phyloP scores from a whole-genome alignment of 92 coral and sea anemone genomes.

The Actinernus sp. region DNA sequence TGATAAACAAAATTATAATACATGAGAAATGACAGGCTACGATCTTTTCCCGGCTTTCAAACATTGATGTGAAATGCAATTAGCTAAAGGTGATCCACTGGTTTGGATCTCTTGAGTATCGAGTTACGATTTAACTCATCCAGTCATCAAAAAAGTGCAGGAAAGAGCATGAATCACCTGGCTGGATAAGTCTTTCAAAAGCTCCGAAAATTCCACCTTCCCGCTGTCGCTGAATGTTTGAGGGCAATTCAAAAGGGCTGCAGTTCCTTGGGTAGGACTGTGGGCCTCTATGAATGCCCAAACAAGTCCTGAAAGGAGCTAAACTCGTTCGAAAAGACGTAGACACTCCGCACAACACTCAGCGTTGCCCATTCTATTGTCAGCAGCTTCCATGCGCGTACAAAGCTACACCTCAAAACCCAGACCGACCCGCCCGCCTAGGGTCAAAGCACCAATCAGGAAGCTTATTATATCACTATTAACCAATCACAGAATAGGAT shows the following conservation, averaged over 20 bases:
- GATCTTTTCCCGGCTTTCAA: too few species aligned
- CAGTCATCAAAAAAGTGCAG: too few species aligned
- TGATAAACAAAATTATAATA: too few species aligned
- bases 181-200: too few species aligned
- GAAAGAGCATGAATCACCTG: too few species aligned
- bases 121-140: too few species aligned
- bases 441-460: conserved; percentile 71
- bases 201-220: conserved; percentile 9
- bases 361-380: conserved; percentile 12
- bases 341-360: conserved; percentile 7
- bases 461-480: conserved; percentile 20
- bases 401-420: conserved; percentile 6
- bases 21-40: too few species aligned
- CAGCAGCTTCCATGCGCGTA: conserved; percentile 29
- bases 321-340: conserved; percentile 1
- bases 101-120: too few species aligned
- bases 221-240: conserved; percentile 3
- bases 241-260: background rate
- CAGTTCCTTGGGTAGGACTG: conserved; percentile 9
- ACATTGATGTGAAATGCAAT: too few species aligned
- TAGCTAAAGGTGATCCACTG: too few species aligned
- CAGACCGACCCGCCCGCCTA: conserved; percentile 42
- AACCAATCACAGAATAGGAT: conserved; percentile 59
- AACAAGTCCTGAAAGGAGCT: background rate
- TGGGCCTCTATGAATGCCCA: conserved; percentile 4